Conservation (phyloP, 2,113 vertebrate species). For the Mustelus asterias region DNA sequence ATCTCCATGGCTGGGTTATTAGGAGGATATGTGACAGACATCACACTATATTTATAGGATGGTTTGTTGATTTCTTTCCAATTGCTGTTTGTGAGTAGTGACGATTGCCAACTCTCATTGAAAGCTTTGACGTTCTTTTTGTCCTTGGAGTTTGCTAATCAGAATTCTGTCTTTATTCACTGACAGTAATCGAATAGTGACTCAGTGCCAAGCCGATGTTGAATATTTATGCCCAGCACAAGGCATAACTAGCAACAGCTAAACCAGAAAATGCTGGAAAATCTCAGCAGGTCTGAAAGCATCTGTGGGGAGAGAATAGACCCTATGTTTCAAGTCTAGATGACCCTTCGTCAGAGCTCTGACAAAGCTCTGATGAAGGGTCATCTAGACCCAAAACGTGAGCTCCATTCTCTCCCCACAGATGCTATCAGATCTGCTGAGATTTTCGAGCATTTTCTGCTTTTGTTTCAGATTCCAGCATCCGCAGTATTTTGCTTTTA, state of each 20-base stretch:
- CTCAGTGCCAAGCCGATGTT: neutral
- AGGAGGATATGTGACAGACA: neutral
- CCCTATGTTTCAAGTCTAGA: no score
- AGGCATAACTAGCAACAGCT: neutral
- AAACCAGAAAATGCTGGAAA: neutral
- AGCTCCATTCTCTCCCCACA: no score
- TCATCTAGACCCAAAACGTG: no score
- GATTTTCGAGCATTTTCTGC: no score
- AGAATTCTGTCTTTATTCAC: slow-evolving; percentile 14
- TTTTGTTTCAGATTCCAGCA: no score
- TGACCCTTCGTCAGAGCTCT: no score
- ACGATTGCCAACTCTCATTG: neutral
- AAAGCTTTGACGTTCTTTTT: slow-evolving; percentile 6
- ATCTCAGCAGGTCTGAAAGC: no score
- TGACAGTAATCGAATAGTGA: slow-evolving; percentile 14
- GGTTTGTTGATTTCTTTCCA: slow-evolving; percentile 15
- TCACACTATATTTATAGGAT: neutral
- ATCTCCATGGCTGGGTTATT: neutral
- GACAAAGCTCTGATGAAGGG: no score
- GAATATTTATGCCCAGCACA: slow-evolving; percentile 27
- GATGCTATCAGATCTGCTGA: no score
- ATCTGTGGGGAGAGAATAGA: no score
- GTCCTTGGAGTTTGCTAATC: slow-evolving; percentile 29
- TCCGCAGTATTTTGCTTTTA: neutral
- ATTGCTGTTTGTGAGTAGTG: neutral